Evolutionary conservation across 2,888 invertebrate genomes (phyloP), one percentile per base, ranked within the genome.

Genomic region (Dioctria linearis): DNA sequence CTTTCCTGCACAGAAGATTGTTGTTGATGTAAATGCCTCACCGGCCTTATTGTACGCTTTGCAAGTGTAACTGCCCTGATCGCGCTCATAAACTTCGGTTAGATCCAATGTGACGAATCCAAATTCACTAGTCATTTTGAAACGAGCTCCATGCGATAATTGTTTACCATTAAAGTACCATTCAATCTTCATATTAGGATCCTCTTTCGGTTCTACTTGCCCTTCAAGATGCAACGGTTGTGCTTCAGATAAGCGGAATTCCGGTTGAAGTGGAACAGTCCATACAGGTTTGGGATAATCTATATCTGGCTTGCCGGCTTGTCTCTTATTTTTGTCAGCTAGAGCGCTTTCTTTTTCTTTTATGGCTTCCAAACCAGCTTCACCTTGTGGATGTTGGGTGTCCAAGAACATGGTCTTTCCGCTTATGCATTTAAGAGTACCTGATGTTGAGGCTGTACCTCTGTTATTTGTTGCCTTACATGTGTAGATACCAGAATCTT

Each of bases 91-190:
- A 0, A 96, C 95, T 87, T 98, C 97, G 39, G 93, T 95, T 75
- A 99, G 91, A 88, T 98, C 98, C 84, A 99, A 91, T 3, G 97
- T 96, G 4, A 98, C 98, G 87, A 97, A 98, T 78, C 99, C 99
- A 88, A 98, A 98, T 86, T 99, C 99, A 86, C 94, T 95, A 1
- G 95, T 96, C 87, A 97, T 93, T 88, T 97, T 97, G 88, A 97
- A 98, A 83, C 98, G 92, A 3, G 97, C 94, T 81, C 95, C 96
- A 87, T 96, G 95, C 84, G 95, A 95, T 69, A 97, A 89, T 49
- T 94, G 91, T 89, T 96, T 96, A 71, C 97, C 96, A 87, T 97
- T 97, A 87, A 97, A 96, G 88, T 95, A 97, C 97, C 97, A 98
- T 90, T 97, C 97, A 83, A 97, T 94, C 86, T 94, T 95, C 76